Conservation (phyloP, 2,113 vertebrate genomes). For the Tachysurus vachellii region DNA sequence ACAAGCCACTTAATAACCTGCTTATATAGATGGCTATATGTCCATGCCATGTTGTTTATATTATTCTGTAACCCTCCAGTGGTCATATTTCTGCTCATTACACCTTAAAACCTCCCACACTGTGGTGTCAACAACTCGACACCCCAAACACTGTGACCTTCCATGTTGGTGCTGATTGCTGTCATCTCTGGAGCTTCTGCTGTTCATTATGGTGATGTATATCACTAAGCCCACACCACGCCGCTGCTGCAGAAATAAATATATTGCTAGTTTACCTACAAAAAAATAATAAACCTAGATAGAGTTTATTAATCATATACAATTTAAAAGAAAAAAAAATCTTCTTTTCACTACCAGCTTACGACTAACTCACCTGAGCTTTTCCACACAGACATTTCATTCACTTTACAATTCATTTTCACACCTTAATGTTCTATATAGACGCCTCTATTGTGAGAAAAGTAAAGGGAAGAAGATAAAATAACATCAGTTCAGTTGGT, state of each 20-base stretch:
- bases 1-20: background rate
- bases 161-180: slow-evolving; percentile 39
- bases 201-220: slow-evolving; percentile 29
- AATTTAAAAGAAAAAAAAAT: too few species aligned
- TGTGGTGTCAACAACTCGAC: background rate
- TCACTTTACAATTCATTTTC: too few species aligned
- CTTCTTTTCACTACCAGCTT: too few species aligned
- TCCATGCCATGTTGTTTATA: background rate
- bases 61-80: background rate
- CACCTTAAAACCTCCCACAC: slow-evolving; percentile 1
- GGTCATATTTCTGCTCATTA: slow-evolving; percentile 24
- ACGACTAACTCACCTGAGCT: too few species aligned
- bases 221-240: slow-evolving; percentile 28
- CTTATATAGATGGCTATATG: background rate
- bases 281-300: background rate
- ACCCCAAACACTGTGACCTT: slow-evolving; percentile 15
- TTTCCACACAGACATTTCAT: too few species aligned
- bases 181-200: background rate
- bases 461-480: too few species aligned
- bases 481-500: too few species aligned
- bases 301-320: background rate
- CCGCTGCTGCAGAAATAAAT: background rate
- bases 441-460: too few species aligned
- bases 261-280: background rate
- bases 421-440: too few species aligned